A percentile compares a stretch with the other conserved stretches of the same genome.
Conservation (phyloP, 1,140 invertebrate species). For the Notospermus geniculatus region DNA sequence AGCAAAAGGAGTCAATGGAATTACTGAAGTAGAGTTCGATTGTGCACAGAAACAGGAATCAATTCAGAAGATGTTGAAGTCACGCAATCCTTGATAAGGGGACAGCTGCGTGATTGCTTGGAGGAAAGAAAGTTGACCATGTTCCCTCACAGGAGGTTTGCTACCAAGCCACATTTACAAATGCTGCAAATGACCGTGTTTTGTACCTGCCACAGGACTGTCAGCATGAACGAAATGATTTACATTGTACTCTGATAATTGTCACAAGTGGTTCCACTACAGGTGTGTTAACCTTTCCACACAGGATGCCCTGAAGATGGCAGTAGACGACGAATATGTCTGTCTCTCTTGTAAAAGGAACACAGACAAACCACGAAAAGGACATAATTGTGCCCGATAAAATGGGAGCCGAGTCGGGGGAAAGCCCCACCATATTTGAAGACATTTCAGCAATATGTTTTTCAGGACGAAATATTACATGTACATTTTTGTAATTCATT, state of each 20-base stretch:
- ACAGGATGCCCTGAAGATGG: not conserved
- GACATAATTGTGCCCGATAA: too few relatives aligned
- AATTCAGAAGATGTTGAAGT: not conserved
- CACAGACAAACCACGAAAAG: too few relatives aligned
- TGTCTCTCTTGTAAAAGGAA: too few relatives aligned
- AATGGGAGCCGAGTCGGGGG: too few relatives aligned
- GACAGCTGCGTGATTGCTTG: not conserved
- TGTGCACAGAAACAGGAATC: not conserved
- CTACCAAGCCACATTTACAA: not conserved
- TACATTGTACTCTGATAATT: not conserved
- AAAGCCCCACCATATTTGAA: too few relatives aligned
- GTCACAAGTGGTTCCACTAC: not conserved
- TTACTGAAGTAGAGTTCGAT: not conserved
- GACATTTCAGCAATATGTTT: too few relatives aligned
- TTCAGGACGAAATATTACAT: too few relatives aligned
- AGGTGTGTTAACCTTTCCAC: not conserved
- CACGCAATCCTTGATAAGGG: not conserved
- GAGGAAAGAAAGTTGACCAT: not conserved
- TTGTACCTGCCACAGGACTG: not conserved
- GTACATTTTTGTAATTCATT: too few relatives aligned
- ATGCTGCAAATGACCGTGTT: too few relatives aligned
- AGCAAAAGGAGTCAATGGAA: not conserved
- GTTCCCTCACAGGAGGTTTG: not conserved
- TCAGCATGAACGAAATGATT: not conserved
- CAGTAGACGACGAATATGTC: not conserved